Percentiles rank a stretch among this genome's conserved stretches.
Evolutionary conservation across 2,113 vertebrate species (phyloP).

Genomic region (Myotis lucifugus): DNA sequence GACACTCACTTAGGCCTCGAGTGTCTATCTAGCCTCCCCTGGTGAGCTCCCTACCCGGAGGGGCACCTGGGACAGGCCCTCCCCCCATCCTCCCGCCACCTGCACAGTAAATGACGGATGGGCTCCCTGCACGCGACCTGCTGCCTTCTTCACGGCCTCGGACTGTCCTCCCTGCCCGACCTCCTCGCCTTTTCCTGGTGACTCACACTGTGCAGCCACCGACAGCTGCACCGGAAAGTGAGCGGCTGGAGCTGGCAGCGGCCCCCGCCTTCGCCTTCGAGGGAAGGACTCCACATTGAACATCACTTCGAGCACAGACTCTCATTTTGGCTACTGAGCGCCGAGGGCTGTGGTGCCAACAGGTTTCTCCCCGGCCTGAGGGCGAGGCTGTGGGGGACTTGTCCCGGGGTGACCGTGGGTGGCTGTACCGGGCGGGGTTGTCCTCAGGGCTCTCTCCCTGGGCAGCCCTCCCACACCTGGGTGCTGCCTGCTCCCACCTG

Average conservation of each 20-base stretch:
- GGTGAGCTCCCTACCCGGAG: not conserved
- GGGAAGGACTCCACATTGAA: not conserved
- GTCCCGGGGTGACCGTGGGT: accelerated
- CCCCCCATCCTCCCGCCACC: accelerated
- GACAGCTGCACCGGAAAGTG: not conserved
- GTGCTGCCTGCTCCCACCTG: not conserved
- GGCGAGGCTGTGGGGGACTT: not conserved
- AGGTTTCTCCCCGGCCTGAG: accelerated
- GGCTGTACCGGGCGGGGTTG: accelerated
- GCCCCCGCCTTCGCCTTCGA: not conserved
- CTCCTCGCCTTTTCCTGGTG: too few species aligned
- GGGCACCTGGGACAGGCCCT: too few species aligned
- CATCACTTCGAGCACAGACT: not conserved
- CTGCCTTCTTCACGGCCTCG: not conserved
- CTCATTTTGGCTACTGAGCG: not conserved
- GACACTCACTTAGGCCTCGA: not conserved
- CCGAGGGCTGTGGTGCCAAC: not conserved
- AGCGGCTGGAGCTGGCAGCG: accelerated
- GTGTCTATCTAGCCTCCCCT: not conserved
- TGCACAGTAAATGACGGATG: accelerated
- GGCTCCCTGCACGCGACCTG: not conserved
- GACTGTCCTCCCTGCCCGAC: not conserved
- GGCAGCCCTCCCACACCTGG: accelerated
- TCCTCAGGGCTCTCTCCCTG: not conserved
- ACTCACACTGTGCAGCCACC: not conserved